These are phyloP conservation scores for Campoletis sonorensis DNA, from an alignment of 1,140 invertebrate genomes.

Conservation along the genomic window DNA sequence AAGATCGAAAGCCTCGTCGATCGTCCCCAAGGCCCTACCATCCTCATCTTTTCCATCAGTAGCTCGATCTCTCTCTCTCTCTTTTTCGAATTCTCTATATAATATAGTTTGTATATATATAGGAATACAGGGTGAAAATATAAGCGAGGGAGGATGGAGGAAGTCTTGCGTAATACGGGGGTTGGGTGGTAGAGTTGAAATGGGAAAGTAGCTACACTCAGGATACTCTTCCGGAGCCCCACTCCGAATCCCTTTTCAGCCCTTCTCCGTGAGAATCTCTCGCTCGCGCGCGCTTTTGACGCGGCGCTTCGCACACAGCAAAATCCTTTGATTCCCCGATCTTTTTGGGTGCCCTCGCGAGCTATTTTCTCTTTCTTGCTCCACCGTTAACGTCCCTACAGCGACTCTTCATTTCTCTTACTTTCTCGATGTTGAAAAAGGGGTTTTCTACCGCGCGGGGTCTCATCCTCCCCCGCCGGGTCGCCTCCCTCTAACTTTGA, in stretches of 20 bases:
- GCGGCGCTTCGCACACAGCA: slow-evolving; percentile 62
- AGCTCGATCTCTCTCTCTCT: slow-evolving; percentile 15
- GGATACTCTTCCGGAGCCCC: slow-evolving; percentile 49
- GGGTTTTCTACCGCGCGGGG: slow-evolving; percentile 61
- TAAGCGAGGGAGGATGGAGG: neutral
- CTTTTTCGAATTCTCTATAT: neutral
- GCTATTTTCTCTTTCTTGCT: slow-evolving; percentile 2
- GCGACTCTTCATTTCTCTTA: slow-evolving; percentile 7
- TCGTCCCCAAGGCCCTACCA: slow-evolving; percentile 6
- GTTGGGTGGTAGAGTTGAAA: slow-evolving; percentile 35
- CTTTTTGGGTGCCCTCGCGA: slow-evolving; percentile 57
- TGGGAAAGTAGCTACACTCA: slow-evolving; percentile 47
- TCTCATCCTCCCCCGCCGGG: slow-evolving; percentile 35
- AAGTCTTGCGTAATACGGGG: neutral
- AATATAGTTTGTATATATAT: slow-evolving; percentile 3
- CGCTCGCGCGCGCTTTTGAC: slow-evolving; percentile 59
- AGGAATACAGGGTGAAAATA: neutral
- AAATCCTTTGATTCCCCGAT: slow-evolving; percentile 70
- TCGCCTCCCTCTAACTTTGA: slow-evolving; percentile 13
- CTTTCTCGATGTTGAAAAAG: slow-evolving; percentile 55
- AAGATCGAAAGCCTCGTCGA: slow-evolving; percentile 33
- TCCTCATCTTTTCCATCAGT: slow-evolving; percentile 26
- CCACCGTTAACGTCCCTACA: neutral
- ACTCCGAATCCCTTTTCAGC: slow-evolving; percentile 32
- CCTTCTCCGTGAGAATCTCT: slow-evolving; percentile 40